Evolutionary conservation across 2,888 invertebrate genomes (phyloP), one percentile per base, ranked within the genome.

Genomic region (Nyleta sp.): DNA sequence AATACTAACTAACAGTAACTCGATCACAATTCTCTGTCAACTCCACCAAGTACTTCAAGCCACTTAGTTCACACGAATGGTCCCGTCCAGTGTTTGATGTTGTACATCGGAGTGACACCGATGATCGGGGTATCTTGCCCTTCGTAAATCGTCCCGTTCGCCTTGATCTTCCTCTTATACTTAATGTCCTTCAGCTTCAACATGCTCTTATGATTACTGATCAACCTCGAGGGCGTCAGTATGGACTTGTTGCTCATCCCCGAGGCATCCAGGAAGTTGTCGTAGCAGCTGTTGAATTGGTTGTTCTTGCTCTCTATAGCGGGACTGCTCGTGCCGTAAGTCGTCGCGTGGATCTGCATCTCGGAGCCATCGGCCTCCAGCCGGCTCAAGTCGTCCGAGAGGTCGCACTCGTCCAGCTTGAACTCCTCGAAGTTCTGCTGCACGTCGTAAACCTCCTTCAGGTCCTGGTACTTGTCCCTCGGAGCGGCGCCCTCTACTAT

Each of bases 241-340:
- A 96, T 94, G 46, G 95, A 95, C 91, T 96, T 96, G 80, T 95
- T 95, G 91, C 95, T 95, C 76, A 96, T 92, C 64, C 96, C 96
- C 60, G 95, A 95, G 17, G 95, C 94, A 89, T 96, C 96, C 57
- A 96, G 91, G 87, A 96, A 96, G 88, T 95, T 94, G 90, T 96
- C 95, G 85, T 95, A 96, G 17, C 86, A 90, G 15, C 93, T 90
- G 33, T 92, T 91, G 5, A 60, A 60, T 11, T 71, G 72, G 84
- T 90, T 92, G 84, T 91, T 92, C 57, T 91, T 88, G 72, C 84
- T 90, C 80, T 86, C 89, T 18, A 86, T 81, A 17, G 86, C 84
- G 87, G 75, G 89, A 87, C 81, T 89, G 18, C 84, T 85, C n/a
- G 40, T 40, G 2, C 17, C 33, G 22, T 57, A 48, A 31, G 38